Percentiles rank a stretch among this genome's conserved stretches.
Evolutionary conservation across 2,797 vertebrate species (phyloP).

Genomic region (Notoglanidium macrostoma): DNA sequence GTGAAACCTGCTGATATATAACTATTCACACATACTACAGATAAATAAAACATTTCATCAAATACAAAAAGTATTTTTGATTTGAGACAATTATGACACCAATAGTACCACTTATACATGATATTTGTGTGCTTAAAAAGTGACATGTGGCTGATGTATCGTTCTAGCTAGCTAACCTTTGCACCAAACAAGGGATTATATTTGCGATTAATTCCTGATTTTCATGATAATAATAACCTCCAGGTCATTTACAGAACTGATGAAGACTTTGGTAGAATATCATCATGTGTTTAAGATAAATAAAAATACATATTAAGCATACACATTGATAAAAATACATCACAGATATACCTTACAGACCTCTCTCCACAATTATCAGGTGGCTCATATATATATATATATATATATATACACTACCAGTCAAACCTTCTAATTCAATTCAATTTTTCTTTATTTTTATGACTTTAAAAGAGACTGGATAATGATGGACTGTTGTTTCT

Average conservation of each 20-base stretch:
- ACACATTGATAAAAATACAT: not conserved
- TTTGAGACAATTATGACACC: not conserved
- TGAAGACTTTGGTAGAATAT: not conserved
- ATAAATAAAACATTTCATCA: not conserved
- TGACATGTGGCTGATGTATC: not conserved
- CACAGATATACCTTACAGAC: not conserved
- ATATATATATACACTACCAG: too few relatives aligned
- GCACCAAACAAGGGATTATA: not conserved
- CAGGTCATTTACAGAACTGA: not conserved
- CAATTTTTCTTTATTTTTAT: too few relatives aligned
- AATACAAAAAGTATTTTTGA: not conserved
- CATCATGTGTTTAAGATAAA: not conserved
- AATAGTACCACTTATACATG: not conserved
- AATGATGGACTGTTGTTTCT: too few relatives aligned
- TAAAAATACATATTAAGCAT: not conserved
- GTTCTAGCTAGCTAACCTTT: not conserved
- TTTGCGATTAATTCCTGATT: not conserved
- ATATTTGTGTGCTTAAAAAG: not conserved
- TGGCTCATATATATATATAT: not conserved
- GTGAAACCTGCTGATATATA: too few relatives aligned
- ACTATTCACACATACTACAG: not conserved
- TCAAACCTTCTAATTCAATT: too few relatives aligned
- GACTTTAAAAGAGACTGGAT: too few relatives aligned
- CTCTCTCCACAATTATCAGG: too few relatives aligned
- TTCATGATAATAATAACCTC: not conserved